These are phyloP conservation scores for Oegoconia quadripuncta DNA, from an alignment of 2,888 invertebrate genomes.

Conservation along the genomic window DNA sequence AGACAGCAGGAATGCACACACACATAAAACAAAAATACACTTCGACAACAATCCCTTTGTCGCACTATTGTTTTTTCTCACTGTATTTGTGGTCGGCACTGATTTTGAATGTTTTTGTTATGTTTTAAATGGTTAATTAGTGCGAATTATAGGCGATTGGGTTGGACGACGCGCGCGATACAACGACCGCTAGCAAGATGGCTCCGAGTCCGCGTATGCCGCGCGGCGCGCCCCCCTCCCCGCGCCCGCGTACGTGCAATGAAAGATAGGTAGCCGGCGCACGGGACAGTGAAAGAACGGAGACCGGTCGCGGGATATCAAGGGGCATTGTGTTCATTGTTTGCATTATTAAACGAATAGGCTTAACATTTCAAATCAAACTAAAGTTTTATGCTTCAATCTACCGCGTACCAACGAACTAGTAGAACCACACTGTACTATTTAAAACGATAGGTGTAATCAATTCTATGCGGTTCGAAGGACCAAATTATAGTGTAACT, in stretches of 20 bases:
- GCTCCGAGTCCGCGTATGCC: slow-evolving; percentile 66
- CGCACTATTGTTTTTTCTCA: slow-evolving; percentile 18
- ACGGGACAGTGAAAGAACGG: slow-evolving; percentile 45
- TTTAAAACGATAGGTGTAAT: too few relatives aligned
- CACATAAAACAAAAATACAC: slow-evolving; percentile 61
- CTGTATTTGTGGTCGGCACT: slow-evolving; percentile 36
- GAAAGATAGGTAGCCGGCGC: slow-evolving; percentile 74
- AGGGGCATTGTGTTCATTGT: not conserved
- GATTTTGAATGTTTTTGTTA: slow-evolving; percentile 42
- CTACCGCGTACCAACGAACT: too few relatives aligned
- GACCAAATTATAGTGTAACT: not conserved
- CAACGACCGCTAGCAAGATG: slow-evolving; percentile 76
- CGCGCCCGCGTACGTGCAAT: slow-evolving; percentile 76
- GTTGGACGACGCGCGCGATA: slow-evolving; percentile 71
- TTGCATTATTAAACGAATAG: not conserved
- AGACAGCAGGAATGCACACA: slow-evolving; percentile 70
- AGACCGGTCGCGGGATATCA: slow-evolving; percentile 43
- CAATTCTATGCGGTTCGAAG: not conserved
- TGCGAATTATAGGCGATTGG: slow-evolving; percentile 69
- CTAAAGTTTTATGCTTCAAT: too few relatives aligned
- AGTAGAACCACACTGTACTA: too few relatives aligned
- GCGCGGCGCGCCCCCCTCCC: slow-evolving; percentile 60
- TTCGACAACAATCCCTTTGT: slow-evolving; percentile 52
- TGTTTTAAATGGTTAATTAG: slow-evolving; percentile 65
- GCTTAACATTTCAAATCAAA: too few relatives aligned